phyloP scores from a whole-genome alignment of 35 echinoderm and acorn worm genomes.

The Apostichopus japonicus region DNA sequence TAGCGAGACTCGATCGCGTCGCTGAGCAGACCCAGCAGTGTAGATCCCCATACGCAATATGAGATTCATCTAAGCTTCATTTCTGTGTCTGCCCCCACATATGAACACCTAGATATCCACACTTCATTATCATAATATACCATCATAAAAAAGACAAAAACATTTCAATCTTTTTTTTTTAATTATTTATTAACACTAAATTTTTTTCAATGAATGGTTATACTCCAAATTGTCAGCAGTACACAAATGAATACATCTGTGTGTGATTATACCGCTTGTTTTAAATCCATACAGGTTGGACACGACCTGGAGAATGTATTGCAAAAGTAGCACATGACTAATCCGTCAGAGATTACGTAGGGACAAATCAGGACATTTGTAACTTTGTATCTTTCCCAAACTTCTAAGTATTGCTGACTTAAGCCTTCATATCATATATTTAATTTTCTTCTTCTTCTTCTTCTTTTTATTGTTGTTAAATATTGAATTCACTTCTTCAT shows the following conservation, averaged over 20 bases:
- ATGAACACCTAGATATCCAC: no score
- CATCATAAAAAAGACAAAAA: neutral
- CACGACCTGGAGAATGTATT: no score
- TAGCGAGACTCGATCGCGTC: no score
- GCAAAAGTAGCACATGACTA: neutral
- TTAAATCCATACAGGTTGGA: neutral
- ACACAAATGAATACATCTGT: neutral
- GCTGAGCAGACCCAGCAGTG: no score
- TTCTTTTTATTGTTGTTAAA: neutral
- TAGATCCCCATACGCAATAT: no score
- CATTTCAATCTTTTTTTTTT: neutral
- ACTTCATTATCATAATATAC: slow-evolving; percentile 1
- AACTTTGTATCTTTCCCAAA: neutral
- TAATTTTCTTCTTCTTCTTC: neutral
- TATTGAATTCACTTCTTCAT: neutral
- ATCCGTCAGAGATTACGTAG: neutral
- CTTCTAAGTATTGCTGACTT: neutral
- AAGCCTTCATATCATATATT: neutral
- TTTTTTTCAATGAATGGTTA: slow-evolving; percentile 42
- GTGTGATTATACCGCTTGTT: no score
- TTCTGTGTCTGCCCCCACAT: no score
- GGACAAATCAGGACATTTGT: neutral
- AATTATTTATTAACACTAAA: slow-evolving; percentile 32
- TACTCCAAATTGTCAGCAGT: slow-evolving; percentile 37
- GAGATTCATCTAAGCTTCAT: no score